Evolutionary conservation across 2,888 invertebrate genomes (phyloP), one percentile per base, ranked within the genome.

Genomic region (Onchidella celtica): DNA sequence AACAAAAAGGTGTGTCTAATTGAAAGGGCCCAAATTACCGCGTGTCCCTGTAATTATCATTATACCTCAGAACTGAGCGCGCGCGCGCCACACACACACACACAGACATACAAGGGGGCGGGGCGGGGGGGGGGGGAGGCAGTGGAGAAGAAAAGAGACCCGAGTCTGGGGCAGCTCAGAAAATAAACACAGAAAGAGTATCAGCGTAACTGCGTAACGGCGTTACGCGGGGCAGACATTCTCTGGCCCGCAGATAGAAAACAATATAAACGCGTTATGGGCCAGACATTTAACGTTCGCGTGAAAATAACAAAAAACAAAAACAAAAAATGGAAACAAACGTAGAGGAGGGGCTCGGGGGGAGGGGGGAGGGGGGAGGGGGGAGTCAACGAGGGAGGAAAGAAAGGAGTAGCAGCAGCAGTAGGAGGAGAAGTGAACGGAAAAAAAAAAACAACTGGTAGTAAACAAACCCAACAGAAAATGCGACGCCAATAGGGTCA

Each of bases 1-100:
- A 24, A 61, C 73, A 73, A 73, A 73, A 9, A n/a, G 38, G 32
- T 14, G 36, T 24, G 36, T 34, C 73, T 61, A 73, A 73, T 73
- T 73, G 73, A 73, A 73, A 73, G 47, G 59, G 47, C 47, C 47
- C 6, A 73, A 73, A 3, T 36, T 57, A 29, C 9, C 36, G 24
- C 29, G 59, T 36, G 27, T n/a, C 21, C 24, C 17, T 24, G 59
- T 59, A 61, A 61, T 61, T 61, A 36, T 27, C n/a, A 6, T 6
- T 47, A 47, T 47, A 17, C 47, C 17, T 47, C 47, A 47, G 17
- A 11, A 47, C 47, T 47, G 47, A 11, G 47, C 47, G 9, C 6
- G 47, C 47, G 47, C 9, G 47, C 17, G 47, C 6, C 47, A 17
- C 9, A 17, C 17, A 17, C 6, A 47, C 1, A 27, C 9, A 27